Conservation (phyloP, 2,888 invertebrate species). For the Amphiduros pacificus region DNA sequence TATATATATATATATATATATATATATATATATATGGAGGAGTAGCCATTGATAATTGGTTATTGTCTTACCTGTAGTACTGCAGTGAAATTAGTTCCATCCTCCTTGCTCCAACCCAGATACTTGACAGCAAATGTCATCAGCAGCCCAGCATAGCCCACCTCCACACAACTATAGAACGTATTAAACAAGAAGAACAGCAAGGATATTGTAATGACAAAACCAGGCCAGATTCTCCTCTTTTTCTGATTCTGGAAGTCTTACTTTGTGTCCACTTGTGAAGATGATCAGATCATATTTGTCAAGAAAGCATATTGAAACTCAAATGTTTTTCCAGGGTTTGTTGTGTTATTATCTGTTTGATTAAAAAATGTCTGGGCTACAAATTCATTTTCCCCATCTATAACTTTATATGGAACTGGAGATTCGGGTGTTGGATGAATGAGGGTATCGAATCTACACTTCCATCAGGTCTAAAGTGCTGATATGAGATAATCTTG, state of each 20-base stretch:
- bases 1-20: too few relatives aligned
- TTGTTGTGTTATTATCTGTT: background rate
- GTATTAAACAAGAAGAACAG: slow-evolving; percentile 56
- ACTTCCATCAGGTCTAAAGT: too few relatives aligned
- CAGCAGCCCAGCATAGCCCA: slow-evolving; percentile 59
- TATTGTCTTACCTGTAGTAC: too few relatives aligned
- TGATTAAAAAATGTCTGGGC: background rate
- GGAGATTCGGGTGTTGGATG: background rate
- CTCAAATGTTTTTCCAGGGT: background rate
- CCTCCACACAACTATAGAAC: slow-evolving; percentile 59
- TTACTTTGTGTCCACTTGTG: background rate
- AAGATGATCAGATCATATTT: slow-evolving; percentile 23
- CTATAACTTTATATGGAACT: background rate
- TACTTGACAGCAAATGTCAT: slow-evolving; percentile 55
- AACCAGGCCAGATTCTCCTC: background rate
- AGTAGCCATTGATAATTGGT: too few relatives aligned
- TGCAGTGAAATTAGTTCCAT: slow-evolving; percentile 55
- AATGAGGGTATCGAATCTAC: background rate
- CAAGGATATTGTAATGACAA: slow-evolving; percentile 35
- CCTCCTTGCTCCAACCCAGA: slow-evolving; percentile 46
- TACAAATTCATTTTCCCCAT: background rate
- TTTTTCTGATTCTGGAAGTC: background rate
- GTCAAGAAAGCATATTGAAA: slow-evolving; percentile 53
- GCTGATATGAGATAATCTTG: too few relatives aligned
- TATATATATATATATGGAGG: too few relatives aligned